Percentiles rank a stretch among this genome's conserved stretches.
phyloP scores from a whole-genome alignment of 2,113 vertebrate species.

The Sminthopsis crassicaudata region DNA sequence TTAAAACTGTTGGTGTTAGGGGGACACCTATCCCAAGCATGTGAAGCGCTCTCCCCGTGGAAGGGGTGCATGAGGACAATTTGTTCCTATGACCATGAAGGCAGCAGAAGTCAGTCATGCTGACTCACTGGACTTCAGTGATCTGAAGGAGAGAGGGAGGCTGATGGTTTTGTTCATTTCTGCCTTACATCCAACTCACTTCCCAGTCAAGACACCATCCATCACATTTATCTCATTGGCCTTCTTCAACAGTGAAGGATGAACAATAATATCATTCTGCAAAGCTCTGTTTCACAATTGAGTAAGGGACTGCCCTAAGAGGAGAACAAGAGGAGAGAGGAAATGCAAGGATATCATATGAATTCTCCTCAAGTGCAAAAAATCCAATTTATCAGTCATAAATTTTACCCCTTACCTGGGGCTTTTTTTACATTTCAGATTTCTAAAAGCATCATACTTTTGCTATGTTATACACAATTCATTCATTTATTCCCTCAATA shows the following conservation, averaged over 20 bases:
- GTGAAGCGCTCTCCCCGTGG: neutral
- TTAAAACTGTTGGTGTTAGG: neutral
- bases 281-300: neutral
- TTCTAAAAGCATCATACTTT: neutral
- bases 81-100: neutral
- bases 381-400: neutral
- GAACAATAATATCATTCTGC: neutral
- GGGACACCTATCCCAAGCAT: neutral
- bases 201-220: neutral
- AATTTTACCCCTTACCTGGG: neutral
- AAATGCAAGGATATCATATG: neutral
- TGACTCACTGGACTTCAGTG: neutral
- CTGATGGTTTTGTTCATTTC: neutral
- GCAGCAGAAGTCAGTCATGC: neutral
- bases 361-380: neutral
- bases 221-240: neutral
- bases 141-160: neutral
- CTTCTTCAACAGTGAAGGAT: neutral
- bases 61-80: neutral
- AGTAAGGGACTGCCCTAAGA: neutral
- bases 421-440: neutral
- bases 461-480: neutral
- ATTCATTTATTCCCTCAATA: neutral
- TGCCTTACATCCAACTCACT: neutral
- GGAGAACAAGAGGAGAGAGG: neutral